These are phyloP conservation scores for Coracopsis vasa DNA, from an alignment of 2,113 vertebrate genomes.

Conservation along the genomic window DNA sequence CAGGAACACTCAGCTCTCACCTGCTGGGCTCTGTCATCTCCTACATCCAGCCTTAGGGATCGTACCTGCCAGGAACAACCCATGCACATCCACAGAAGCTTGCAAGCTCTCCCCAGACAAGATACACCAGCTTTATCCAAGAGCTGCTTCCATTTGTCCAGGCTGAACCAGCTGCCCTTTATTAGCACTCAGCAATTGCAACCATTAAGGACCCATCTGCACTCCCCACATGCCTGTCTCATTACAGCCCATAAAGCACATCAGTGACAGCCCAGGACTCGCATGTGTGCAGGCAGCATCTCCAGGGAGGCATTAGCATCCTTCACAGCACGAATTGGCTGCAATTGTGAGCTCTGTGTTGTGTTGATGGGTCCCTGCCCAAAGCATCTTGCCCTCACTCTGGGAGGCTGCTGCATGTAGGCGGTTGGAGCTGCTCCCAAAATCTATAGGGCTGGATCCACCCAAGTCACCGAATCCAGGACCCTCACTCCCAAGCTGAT, in stretches of 20 bases:
- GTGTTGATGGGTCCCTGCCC: neutral
- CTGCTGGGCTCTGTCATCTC: neutral
- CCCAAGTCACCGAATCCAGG: neutral
- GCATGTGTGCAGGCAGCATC: rapidly evolving
- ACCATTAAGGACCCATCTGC: neutral
- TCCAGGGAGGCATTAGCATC: neutral
- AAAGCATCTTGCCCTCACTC: rapidly evolving
- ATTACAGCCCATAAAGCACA: rapidly evolving
- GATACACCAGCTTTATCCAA: neutral
- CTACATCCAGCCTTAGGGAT: neutral
- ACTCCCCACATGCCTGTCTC: neutral
- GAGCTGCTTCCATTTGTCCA: neutral
- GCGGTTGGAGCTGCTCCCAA: neutral
- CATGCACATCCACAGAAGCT: neutral
- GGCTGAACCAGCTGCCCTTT: neutral
- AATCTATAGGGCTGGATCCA: neutral
- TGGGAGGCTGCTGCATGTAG: neutral
- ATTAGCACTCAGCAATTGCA: rapidly evolving
- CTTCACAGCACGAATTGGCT: neutral
- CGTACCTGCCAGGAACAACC: neutral
- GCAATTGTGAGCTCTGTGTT: neutral
- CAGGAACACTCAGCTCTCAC: neutral
- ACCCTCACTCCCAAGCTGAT: neutral
- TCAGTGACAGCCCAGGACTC: neutral
- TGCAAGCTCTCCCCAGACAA: neutral